phyloP scores from a whole-genome alignment of 2,113 vertebrate species.

The Hippocampus abdominalis region DNA sequence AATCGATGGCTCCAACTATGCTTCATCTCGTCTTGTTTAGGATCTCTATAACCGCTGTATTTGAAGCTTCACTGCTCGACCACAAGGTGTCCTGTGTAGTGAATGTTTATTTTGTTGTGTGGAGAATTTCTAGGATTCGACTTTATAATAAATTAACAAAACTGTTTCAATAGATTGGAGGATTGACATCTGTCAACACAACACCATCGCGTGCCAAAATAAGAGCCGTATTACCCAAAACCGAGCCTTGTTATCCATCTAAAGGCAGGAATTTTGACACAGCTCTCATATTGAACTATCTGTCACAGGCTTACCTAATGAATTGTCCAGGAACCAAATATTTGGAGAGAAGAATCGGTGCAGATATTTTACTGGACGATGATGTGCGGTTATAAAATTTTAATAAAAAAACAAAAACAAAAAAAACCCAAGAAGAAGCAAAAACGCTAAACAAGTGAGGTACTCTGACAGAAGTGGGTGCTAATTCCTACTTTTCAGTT shows the following conservation, averaged over 20 bases:
- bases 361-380: neutral
- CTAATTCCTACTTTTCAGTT: constrained; percentile 82
- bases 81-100: too few relatives aligned
- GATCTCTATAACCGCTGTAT: too few relatives aligned
- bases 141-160: too few relatives aligned
- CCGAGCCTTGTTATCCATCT: neutral
- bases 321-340: neutral
- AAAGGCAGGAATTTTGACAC: neutral
- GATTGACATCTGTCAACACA: too few relatives aligned
- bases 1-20: too few relatives aligned
- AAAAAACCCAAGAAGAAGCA: neutral
- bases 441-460: constrained; percentile 51
- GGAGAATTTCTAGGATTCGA: too few relatives aligned
- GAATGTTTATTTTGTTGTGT: too few relatives aligned
- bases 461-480: constrained; percentile 65
- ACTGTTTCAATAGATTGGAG: too few relatives aligned
- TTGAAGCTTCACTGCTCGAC: too few relatives aligned
- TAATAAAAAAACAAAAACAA: neutral
- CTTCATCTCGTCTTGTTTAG: too few relatives aligned
- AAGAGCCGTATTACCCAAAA: neutral
- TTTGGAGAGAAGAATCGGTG: neutral
- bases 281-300: neutral
- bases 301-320: neutral
- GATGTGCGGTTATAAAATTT: neutral
- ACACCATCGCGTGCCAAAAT: too few relatives aligned